Evolutionary conservation across 2,113 vertebrate genomes (phyloP), one percentile per base, ranked within the genome.

Genomic region (Percopsis transmontana): DNA sequence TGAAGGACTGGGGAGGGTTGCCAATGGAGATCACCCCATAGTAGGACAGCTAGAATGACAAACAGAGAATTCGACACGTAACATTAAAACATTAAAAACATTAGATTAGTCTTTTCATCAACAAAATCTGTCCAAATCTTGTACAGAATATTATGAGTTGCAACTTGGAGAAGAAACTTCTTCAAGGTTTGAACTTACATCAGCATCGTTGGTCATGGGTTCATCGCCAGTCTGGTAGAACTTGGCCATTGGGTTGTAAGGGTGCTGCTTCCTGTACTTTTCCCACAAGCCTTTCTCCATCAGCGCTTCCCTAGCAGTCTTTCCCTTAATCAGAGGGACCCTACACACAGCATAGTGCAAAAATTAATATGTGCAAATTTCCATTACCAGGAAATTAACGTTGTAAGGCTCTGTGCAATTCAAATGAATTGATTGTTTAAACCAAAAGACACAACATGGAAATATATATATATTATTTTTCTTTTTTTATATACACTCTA

Each of bases 321-420:
- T 93, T 7, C 90, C 92, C 78, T 90, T 94, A 45, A 89, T 72
- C 70, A 95, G 74, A 16, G 91, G 88, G 23, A 95, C 16, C 68
- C 93, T 95, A 23, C 33, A 62, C 7, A 51, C 0, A 18, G 27
- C 18, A 41, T 39, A 44, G 5, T 14, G 3, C 16, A 48, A 18
- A 39, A 42, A 69, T 19, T n/a, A n/a, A 51, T n/a, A 51, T n/a
- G 10, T 1, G 19, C 18, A 51, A 8, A 10, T 18, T 51, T 51
- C 19, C 45, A 51, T 11, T 18, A 27, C 19, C 20, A 23, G 3
- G 27, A 33, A 33, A 33, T 33, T 4, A 33, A 5, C 3, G 8
- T 33, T 0, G 27, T 33, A 4, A 33, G 5, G 27, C 27, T 6
- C 5, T 33, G 27, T 33, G 27, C 27, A 33, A 33, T 7, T 33